Base-by-base conservation (phyloP, 2,888 invertebrate genomes). In the Epistrophe grossulariae region DNA sequence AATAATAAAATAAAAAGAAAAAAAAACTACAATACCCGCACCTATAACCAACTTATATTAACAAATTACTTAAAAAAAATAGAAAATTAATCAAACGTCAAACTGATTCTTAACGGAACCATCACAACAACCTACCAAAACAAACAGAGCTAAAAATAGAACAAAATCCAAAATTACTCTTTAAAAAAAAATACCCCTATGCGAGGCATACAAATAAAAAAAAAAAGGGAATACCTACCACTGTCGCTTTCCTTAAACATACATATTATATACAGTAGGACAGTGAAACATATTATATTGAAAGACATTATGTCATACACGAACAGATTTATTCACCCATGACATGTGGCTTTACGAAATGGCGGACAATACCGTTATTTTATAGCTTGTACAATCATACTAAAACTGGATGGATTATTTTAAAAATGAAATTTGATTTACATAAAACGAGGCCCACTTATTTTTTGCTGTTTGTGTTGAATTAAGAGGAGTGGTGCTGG, bases 381-480 rank as follows among this genome's bases (percentile, higher is more conserved):
- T 62, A 62, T 73, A 28, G 76, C 43, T n/a, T 57, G 19, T 40
- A 28, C 71, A 72, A 35, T 38, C 71, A 55, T 57, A 74, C 24
- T 40, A 24, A 70, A 70, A 40, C 3, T 55, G 55, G 52, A 40
- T 55, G 55, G 52, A 40, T 55, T 55, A 40, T 24, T 38, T 71
- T 2, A 45, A 59, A 45, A 71, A 64, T 71, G 64, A 19, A 62
- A 71, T 78, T 70, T 78, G 73, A 81, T 85, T 81, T 79, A 71
- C 81, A 85, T 81, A 81, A 81, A 79, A 71, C 64, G 35, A 71
- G 59, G 40, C 24, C 64, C 77, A 62, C 62, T 62, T 62, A 17
- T 72, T 72, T 17, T 17, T 7, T 17, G 9, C 19, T 8, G 7
- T 13, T 62, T 62, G 8, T n/a, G 28, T 55, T 17, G 35, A 59